These are phyloP conservation scores for Saccostrea glomerata DNA, from an alignment of 1,140 invertebrate genomes.

Conservation along the genomic window DNA sequence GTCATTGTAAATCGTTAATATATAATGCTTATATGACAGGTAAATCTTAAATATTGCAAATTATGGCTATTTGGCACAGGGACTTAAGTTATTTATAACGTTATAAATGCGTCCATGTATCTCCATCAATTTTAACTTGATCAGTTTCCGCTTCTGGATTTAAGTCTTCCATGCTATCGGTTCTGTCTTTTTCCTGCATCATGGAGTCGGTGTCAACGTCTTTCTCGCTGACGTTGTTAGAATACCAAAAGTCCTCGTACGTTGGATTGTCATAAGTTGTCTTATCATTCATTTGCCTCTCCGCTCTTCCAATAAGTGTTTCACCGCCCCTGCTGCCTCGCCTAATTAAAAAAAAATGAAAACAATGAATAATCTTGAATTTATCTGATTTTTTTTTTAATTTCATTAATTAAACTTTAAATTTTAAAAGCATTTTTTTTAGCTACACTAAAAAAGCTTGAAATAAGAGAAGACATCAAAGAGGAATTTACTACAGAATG, in stretches of 20 bases:
- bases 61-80: constrained; percentile 25
- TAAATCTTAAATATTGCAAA: not conserved
- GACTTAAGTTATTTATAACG: not conserved
- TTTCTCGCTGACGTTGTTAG: constrained; percentile 19
- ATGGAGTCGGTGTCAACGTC: constrained; percentile 14
- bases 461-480: too few species aligned
- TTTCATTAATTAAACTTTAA: too few species aligned
- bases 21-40: too few species aligned
- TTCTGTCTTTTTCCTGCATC: constrained; percentile 38
- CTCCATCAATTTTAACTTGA: constrained; percentile 3
- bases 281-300: constrained; percentile 25
- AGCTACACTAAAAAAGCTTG: too few species aligned
- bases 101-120: constrained; percentile 37
- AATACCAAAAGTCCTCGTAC: constrained; percentile 33
- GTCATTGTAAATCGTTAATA: too few species aligned
- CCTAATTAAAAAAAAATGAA: not conserved
- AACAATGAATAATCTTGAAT: not conserved
- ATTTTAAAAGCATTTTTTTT: too few species aligned
- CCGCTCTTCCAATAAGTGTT: constrained; percentile 17
- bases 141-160: not conserved
- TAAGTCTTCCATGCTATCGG: not conserved
- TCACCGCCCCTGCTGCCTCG: constrained; percentile 4
- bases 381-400: too few species aligned
- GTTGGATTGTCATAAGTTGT: constrained; percentile 9
- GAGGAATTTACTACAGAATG: too few species aligned